phyloP scores from a whole-genome alignment of 2,888 invertebrate genomes.

The Neria commutata region DNA sequence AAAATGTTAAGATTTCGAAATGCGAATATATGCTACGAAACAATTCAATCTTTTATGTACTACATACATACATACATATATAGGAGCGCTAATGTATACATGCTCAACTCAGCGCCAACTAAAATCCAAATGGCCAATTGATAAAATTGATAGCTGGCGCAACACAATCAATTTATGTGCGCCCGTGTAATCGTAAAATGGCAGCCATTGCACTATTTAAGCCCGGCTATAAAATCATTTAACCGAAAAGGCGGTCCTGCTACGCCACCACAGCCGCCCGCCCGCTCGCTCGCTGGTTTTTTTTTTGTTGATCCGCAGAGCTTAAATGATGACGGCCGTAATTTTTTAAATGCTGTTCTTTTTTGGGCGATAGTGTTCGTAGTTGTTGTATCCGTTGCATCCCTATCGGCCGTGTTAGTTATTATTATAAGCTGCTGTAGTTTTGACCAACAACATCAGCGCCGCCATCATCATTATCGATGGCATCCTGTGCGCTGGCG shows the following conservation, averaged over 20 bases:
- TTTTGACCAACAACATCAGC: not conserved
- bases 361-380: not conserved
- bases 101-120: too few species aligned
- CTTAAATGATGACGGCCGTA: slow-evolving; percentile 48
- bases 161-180: slow-evolving; percentile 19
- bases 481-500: not conserved
- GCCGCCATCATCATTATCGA: not conserved
- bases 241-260: slow-evolving; percentile 7
- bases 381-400: too few species aligned
- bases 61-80: too few species aligned
- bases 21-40: too few species aligned
- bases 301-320: slow-evolving; percentile 35
- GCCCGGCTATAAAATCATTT: slow-evolving; percentile 21
- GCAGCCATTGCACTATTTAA: slow-evolving; percentile 14
- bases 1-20: too few species aligned
- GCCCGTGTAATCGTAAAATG: not conserved
- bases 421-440: slow-evolving; percentile 1
- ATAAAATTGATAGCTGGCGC: slow-evolving; percentile 14
- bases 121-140: slow-evolving; percentile 10
- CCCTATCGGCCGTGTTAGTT: not conserved
- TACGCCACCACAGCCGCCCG: slow-evolving; percentile 17
- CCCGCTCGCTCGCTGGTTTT: not conserved
- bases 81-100: too few species aligned
- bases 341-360: slow-evolving; percentile 27
- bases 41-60: too few species aligned